Evolutionary conservation across 2,113 vertebrate species (phyloP), one percentile per base, ranked within the genome.

Genomic region (Oncorhynchus keta): DNA sequence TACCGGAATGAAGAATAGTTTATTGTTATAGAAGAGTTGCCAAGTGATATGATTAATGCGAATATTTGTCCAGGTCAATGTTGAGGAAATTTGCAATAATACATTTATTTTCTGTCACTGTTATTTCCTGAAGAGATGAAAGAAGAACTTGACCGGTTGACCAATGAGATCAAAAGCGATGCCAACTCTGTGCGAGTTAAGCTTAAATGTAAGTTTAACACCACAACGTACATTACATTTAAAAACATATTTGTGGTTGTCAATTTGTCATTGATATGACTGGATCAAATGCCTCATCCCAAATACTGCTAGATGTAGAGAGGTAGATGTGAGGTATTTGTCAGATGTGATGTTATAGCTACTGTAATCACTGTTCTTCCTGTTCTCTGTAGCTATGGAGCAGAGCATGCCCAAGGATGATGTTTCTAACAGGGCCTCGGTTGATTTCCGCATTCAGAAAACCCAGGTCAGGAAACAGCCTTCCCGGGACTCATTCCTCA

Each of bases 381-480:
- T 14, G 0, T 67, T 6, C 4, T 72, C 65, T 82, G 51, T 75
- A 99, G 98, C 93, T 66, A 97, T 99, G 74, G 95, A 97, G 78
- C 96, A 96, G 73, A 96, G 83, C 13, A 90, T 96, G 76, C 93
- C 92, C 26, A 93, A 95, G 80, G 95, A 97, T 0, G 96, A 96
- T 1, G 89, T 80, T 2, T 86, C 83, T 0, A 94, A 89, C 84
- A 88, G 93, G 48, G 86, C 93, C 0, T 96, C 96, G 0, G 95
- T 96, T 61, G 94, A 97, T 79, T 87, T 95, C 61, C 93, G 98
- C 83, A 98, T 99, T 85, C 96, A 97, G n/a, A 96, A 95, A 90
- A 96, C 95, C 39, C 98, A 99, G 97, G 98, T 99, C 71, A 72
- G 92, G 4, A 49, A 20, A 22, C 6, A 45, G 2, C 22, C 70